Percentiles rank a stretch among this genome's conserved stretches.
phyloP scores from a whole-genome alignment of 30 jellyfish, hydroid and myxozoan genomes.

The Catostylus mosaicus region DNA sequence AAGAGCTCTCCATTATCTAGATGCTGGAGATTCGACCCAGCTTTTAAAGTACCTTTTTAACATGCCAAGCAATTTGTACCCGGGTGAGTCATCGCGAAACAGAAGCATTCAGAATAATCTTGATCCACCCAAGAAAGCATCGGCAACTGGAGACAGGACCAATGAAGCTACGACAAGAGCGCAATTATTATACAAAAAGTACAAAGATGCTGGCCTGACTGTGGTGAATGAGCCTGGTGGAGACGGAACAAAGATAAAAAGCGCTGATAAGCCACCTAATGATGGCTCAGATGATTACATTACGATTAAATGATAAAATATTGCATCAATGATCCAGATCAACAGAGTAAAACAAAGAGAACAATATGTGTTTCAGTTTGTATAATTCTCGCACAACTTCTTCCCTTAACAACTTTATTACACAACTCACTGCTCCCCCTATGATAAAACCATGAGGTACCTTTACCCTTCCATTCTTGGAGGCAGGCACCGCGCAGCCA shows the following conservation, averaged over 20 bases:
- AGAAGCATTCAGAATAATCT: not conserved
- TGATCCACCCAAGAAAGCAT: not conserved
- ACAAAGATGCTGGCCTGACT: not conserved
- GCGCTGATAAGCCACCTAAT: not conserved
- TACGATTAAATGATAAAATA: not conserved
- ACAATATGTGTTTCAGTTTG: not conserved
- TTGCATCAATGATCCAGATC: not conserved
- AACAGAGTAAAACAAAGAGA: not conserved
- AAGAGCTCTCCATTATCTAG: not conserved
- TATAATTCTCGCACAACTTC: not conserved
- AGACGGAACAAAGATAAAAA: not conserved
- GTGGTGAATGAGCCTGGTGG: not conserved
- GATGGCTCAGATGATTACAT: not conserved
- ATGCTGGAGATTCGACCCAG: not conserved
- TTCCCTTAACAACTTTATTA: not conserved
- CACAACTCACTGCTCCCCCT: not conserved
- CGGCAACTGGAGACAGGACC: not conserved
- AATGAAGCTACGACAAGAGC: not conserved
- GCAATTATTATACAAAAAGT: not conserved
- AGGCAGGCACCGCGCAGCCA: no score
- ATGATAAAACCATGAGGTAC: not conserved
- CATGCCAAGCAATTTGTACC: constrained; percentile 1
- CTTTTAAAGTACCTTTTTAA: not conserved
- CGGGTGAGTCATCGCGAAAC: not conserved
- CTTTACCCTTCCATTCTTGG: not conserved